Evolutionary conservation across 2,888 invertebrate genomes (phyloP).

Genomic region (Galeruca laticollis): DNA sequence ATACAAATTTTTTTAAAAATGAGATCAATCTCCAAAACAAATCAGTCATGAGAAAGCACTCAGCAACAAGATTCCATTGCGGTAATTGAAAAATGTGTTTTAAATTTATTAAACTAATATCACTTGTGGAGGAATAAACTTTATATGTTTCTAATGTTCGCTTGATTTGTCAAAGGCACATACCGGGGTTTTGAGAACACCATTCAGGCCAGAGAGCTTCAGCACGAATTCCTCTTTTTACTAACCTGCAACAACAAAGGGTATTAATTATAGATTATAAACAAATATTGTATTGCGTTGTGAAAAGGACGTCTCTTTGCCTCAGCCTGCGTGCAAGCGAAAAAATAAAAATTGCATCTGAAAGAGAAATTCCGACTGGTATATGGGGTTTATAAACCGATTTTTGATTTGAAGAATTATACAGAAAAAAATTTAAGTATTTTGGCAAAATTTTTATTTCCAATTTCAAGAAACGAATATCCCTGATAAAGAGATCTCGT

Average conservation of each 20-base stretch:
- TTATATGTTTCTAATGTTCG: constrained; percentile 17
- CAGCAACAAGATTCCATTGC: neutral
- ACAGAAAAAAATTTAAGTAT: too few species aligned
- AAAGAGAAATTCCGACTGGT: too few species aligned
- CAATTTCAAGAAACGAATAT: too few species aligned
- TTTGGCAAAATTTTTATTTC: too few species aligned
- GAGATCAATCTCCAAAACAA: constrained; percentile 29
- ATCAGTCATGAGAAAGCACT: constrained; percentile 24
- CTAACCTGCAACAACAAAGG: constrained; percentile 64
- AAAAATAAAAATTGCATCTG: too few species aligned
- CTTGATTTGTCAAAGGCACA: constrained; percentile 71
- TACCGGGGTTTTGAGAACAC: constrained; percentile 82
- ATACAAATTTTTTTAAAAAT: constrained; percentile 22
- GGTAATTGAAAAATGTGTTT: constrained; percentile 28
- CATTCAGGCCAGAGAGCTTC: constrained; percentile 83
- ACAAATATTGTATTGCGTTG: too few species aligned
- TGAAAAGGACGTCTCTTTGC: too few species aligned
- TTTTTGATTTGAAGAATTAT: too few species aligned
- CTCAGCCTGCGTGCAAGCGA: too few species aligned
- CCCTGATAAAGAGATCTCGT: too few species aligned
- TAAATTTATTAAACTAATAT: constrained; percentile 52
- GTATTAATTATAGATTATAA: neutral
- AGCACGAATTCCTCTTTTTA: constrained; percentile 74
- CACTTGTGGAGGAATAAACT: constrained; percentile 48
- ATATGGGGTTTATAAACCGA: too few species aligned